Base-by-base conservation (phyloP, 1,140 invertebrate species). In the Goniozus legneri region DNA sequence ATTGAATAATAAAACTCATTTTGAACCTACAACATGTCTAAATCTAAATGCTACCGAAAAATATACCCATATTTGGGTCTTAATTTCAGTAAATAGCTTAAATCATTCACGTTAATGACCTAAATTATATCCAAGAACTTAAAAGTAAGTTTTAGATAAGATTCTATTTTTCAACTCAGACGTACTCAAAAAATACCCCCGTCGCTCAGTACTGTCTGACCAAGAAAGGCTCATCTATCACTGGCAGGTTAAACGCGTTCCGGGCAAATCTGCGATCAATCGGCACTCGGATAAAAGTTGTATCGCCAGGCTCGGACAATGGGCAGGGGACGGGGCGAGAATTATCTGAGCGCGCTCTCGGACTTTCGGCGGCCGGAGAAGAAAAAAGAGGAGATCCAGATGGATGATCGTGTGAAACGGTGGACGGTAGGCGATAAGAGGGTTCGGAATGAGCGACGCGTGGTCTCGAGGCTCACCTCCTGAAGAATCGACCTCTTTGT, bases 401-500 rank as follows among this genome's bases (percentile, higher is more conserved):
- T 72, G 68, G 67, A 75, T 75, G 70, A 63, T 65, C 50, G 61
- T 62, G n/a, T n/a, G n/a, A 63, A 70, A 64, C 64, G 64, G 66
- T 67, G 68, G 69, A 71, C 69, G 65, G 58, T 58, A 62, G 52
- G 60, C 67, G 71, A 74, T 73, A 73, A 73, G n/a, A n/a, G 69
- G 59, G 53, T 37, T 45, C 40, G 18, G 44, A 34, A 37, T 39
- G 44, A 47, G 51, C 38, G 33, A 27, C 21, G 14, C 31, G 24
- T 32, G 16, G 40, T 21, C 43, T 31, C 32, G 52, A 8, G 31
- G 31, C 39, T 37, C 18, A 46, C 15, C 45, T 54, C 54, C 64
- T 62, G 61, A 76, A 74, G 72, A 74, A 75, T 75, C 59, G 64
- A 75, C 60, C 67, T 76, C 72, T 76, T 75, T 76, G 73, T 76